phyloP scores from a whole-genome alignment of 2,797 vertebrate species.

The Enteromius trimaculatus region DNA sequence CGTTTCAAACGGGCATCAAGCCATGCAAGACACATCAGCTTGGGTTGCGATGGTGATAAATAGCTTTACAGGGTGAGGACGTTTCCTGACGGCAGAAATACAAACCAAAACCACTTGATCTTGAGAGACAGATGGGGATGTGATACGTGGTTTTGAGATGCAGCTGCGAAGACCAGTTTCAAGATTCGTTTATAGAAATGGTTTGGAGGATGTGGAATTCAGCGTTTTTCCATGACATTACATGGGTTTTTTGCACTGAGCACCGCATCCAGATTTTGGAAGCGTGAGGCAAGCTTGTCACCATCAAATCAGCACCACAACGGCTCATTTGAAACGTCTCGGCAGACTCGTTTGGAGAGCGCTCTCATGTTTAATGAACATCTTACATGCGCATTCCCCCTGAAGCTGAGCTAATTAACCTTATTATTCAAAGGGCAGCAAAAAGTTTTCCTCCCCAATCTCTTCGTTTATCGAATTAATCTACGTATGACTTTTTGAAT shows the following conservation, averaged over 20 bases:
- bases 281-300: slow-evolving; percentile 24
- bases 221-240: neutral
- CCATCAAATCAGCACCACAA: slow-evolving; percentile 37
- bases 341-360: slow-evolving; percentile 44
- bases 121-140: neutral
- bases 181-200: slow-evolving; percentile 3
- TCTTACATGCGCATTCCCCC: slow-evolving; percentile 73
- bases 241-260: neutral
- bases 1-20: neutral
- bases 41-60: slow-evolving; percentile 1
- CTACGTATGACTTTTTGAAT: slow-evolving; percentile 59
- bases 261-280: slow-evolving; percentile 8
- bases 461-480: slow-evolving; percentile 66
- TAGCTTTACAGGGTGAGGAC: neutral
- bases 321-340: slow-evolving; percentile 36
- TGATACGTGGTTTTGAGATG: slow-evolving; percentile 4
- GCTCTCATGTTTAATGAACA: slow-evolving; percentile 70
- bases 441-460: slow-evolving; percentile 69
- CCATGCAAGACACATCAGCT: neutral
- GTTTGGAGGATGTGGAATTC: neutral
- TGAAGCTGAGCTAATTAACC: slow-evolving; percentile 82
- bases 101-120: slow-evolving; percentile 7
- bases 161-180: slow-evolving; percentile 10
- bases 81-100: slow-evolving; percentile 1
- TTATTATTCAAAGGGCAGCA: slow-evolving; percentile 74